phyloP scores from a whole-genome alignment of 2,113 vertebrate genomes.

The Platanista minor region DNA sequence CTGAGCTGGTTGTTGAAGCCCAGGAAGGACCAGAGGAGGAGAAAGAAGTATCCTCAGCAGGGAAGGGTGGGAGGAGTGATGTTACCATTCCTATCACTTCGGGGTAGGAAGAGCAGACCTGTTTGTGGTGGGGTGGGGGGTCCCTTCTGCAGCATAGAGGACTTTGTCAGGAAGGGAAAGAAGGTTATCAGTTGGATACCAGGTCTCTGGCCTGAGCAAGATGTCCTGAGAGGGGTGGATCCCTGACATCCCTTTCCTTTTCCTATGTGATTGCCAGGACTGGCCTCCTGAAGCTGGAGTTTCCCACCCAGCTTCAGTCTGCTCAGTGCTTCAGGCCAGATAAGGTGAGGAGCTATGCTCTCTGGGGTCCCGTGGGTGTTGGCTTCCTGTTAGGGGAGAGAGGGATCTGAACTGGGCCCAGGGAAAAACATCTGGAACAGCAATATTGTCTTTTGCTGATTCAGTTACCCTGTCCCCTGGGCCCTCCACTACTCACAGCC shows the following conservation, averaged over 20 bases:
- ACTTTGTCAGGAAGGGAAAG: background rate
- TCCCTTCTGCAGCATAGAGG: background rate
- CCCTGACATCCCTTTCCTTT: background rate
- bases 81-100: background rate
- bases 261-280: background rate
- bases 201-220: background rate
- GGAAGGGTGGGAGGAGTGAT: background rate
- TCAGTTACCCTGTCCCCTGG: background rate
- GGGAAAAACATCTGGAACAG: conserved; percentile 51
- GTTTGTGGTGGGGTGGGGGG: too few relatives aligned
- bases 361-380: conserved; percentile 42
- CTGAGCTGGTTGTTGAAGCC: background rate
- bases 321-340: conserved; percentile 30
- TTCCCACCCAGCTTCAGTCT: conserved; percentile 16
- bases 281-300: background rate
- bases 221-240: background rate
- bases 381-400: conserved; percentile 25
- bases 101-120: background rate
- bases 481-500: background rate
- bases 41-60: background rate
- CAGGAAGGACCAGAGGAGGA: background rate
- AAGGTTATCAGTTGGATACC: background rate
- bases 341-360: conserved; percentile 11
- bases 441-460: conserved; percentile 22
- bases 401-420: conserved; percentile 36